Conservation (phyloP, 2,797 vertebrate species). For the Meda fulgida region DNA sequence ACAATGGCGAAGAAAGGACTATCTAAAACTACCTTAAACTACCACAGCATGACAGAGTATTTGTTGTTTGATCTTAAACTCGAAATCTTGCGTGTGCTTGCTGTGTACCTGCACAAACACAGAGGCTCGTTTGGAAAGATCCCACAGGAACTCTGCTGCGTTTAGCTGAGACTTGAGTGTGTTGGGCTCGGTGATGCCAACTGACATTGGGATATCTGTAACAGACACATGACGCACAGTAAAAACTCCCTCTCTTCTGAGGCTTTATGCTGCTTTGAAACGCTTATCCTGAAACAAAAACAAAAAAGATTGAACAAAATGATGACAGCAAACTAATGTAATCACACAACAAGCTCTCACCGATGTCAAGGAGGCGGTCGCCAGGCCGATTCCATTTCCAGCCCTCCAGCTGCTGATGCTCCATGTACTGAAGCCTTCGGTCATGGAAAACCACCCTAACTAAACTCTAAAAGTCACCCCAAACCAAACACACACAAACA, state of each 20-base stretch:
- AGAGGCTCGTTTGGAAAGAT: constrained; percentile 88
- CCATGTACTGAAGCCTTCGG: constrained; percentile 83
- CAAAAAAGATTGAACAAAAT: not conserved
- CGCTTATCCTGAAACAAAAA: not conserved
- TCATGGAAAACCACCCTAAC: constrained; percentile 84
- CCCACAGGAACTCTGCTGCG: constrained; percentile 94
- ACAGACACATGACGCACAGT: constrained; percentile 9
- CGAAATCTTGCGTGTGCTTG: not conserved
- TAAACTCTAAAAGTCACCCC: constrained; percentile 74
- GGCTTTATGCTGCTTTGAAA: not conserved
- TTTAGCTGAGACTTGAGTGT: constrained; percentile 90
- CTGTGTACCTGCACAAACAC: constrained; percentile 92
- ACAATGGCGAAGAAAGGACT: not conserved
- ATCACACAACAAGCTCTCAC: constrained; percentile 65
- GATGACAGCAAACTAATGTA: not conserved
- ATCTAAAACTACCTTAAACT: too few relatives aligned
- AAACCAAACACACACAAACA: constrained; percentile 51
- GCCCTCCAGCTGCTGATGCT: constrained; percentile 87
- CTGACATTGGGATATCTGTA: constrained; percentile 92
- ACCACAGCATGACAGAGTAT: not conserved
- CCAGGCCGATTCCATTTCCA: constrained; percentile 86
- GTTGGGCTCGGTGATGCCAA: constrained; percentile 89
- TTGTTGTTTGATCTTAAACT: not conserved
- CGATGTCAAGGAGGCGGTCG: constrained; percentile 85
- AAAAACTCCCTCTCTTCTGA: not conserved